Percentiles rank a stretch among this genome's conserved stretches.
Evolutionary conservation across 2,797 vertebrate species (phyloP).

Genomic region (Neostethus bicornis): DNA sequence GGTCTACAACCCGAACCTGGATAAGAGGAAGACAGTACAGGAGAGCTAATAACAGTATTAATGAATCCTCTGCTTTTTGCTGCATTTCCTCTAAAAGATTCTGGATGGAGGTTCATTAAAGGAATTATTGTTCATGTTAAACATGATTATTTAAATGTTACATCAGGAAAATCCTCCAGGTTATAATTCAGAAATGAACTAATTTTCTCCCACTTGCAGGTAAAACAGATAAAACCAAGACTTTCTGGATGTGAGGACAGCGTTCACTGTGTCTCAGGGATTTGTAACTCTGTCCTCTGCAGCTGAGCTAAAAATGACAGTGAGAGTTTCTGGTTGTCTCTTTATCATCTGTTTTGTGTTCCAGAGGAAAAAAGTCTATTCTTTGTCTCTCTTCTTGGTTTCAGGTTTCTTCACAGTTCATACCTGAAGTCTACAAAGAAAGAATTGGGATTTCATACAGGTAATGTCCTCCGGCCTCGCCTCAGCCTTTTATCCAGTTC

Average conservation of each 20-base stretch:
- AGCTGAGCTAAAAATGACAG: slow-evolving; percentile 1
- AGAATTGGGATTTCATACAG: slow-evolving; percentile 12
- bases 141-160: too few species aligned
- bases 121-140: too few species aligned
- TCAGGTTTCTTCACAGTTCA: slow-evolving; percentile 11
- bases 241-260: background rate
- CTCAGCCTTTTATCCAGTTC: too few species aligned
- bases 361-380: background rate
- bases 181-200: too few species aligned
- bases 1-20: too few species aligned
- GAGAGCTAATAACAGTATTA: too few species aligned
- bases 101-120: too few species aligned
- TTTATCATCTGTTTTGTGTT: fast-evolving
- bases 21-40: too few species aligned
- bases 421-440: slow-evolving; percentile 9
- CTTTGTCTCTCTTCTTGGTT: background rate
- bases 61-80: too few species aligned
- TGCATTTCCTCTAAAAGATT: too few species aligned
- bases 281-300: slow-evolving; percentile 1
- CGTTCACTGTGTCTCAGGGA: fast-evolving
- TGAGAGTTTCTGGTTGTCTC: slow-evolving; percentile 8
- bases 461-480: background rate
- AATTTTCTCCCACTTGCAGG: background rate
- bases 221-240: too few species aligned
- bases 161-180: too few species aligned